Base-by-base conservation (phyloP, 2,113 vertebrate genomes). In the Vidua macroura region DNA sequence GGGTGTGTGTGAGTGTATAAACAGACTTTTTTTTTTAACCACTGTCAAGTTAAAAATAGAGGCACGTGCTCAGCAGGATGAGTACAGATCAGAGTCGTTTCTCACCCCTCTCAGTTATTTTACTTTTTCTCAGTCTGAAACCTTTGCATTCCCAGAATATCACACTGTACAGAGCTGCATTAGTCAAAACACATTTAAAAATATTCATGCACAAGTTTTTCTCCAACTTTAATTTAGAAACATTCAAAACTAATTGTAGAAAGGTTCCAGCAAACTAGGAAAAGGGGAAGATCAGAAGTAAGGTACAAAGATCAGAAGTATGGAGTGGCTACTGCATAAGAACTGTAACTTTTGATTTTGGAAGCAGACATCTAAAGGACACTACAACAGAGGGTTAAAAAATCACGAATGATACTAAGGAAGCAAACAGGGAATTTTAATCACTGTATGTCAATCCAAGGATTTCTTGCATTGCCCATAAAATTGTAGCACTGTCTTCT, bases 151-250 rank as follows among this genome's bases (percentile, higher is more conserved):
- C 92, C 41, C 66, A 85, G 87, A 91, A 94, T 93, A 95, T 85
- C 87, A 82, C 77, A 35, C 48, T 84, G 39, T 67, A 79, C 78
- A 68, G 82, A 83, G 37, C 63, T 88, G 78, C 59, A 87, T 72
- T 83, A 94, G 78, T 90, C 87, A 90, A 95, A 92, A 91, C 87
- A 86, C 46, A 43, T 89, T 86, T 84, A 19, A 94, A 96, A 91
- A 84, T 87, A 88, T 10, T 62, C 44, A 63, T 67, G 66, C 78
- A 39, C 43, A 64, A 84, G n/a, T 79, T 58, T 76, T 89, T 81
- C 33, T 84, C 55, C 80, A 66, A 62, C 18, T 92, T 74, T 6
- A 44, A 56, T 75, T 92, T 72, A 68, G 73, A 92, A 93, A 68
- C n/a, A 75, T 75, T 77, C 11, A 49, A 60, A 92, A 74, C 48